A percentile compares a stretch with the other conserved stretches of the same genome.
Conservation (phyloP, 2,113 vertebrate genomes). For the Percopsis transmontana region DNA sequence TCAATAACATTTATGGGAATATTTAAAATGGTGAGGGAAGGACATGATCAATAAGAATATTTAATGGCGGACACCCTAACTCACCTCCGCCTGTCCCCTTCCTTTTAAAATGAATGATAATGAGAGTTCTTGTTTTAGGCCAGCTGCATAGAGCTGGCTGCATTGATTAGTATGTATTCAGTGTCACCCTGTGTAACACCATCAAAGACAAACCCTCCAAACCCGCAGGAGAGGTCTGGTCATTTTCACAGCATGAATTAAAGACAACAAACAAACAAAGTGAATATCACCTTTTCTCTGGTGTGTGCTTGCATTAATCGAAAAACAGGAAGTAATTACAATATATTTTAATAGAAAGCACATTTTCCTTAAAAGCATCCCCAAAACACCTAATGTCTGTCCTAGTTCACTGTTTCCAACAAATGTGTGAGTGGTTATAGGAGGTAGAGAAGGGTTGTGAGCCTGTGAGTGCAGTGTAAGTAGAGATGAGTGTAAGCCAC, state of each 20-base stretch:
- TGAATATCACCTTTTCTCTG: neutral
- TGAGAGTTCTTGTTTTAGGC: slow-evolving; percentile 63
- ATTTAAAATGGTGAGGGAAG: slow-evolving; percentile 23
- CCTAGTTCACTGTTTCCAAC: too few species aligned
- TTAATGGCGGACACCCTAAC: slow-evolving; percentile 58
- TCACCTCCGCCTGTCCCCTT: slow-evolving; percentile 45
- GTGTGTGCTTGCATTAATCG: neutral
- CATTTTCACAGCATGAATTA: neutral
- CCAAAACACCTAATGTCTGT: too few species aligned
- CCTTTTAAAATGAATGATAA: slow-evolving; percentile 70
- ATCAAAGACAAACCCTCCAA: slow-evolving; percentile 49
- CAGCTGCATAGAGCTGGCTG: slow-evolving; percentile 57
- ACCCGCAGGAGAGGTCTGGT: neutral
- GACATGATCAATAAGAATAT: slow-evolving; percentile 69
- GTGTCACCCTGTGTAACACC: slow-evolving; percentile 39
- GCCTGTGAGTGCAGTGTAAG: too few species aligned
- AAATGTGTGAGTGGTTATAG: too few species aligned
- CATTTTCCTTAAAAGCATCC: too few species aligned
- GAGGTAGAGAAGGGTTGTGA: too few species aligned
- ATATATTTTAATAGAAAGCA: neutral
- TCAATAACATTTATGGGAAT: slow-evolving; percentile 28
- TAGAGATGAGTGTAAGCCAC: too few species aligned
- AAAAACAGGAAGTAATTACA: neutral
- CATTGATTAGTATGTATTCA: slow-evolving; percentile 66
- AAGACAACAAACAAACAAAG: neutral